Percentiles rank a stretch among this genome's conserved stretches.
Conservation (phyloP, 2,113 vertebrate genomes). For the Chaetodon trifascialis region DNA sequence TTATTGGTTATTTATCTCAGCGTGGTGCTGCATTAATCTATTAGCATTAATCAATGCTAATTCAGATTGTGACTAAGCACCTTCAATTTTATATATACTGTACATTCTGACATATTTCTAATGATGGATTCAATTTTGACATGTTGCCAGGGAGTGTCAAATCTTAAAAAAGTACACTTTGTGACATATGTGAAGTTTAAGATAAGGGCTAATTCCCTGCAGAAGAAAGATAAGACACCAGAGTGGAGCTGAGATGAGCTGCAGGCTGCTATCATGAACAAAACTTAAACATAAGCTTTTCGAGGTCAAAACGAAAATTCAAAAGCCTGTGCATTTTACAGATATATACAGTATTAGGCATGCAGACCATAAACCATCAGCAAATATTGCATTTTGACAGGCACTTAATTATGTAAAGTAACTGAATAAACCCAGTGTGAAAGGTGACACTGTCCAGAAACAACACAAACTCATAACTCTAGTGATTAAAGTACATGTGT, state of each 20-base stretch:
- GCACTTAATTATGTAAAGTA: not conserved
- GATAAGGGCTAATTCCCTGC: conserved; percentile 57
- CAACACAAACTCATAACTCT: too few species aligned
- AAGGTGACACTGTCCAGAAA: not conserved
- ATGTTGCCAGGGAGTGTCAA: conserved; percentile 13
- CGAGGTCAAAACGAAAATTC: conserved; percentile 13
- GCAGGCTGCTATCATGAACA: conserved; percentile 31
- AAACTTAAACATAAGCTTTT: conserved; percentile 45
- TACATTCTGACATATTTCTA: not conserved
- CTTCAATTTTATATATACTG: not conserved
- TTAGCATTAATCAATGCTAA: too few species aligned
- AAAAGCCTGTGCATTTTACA: not conserved
- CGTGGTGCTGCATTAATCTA: too few species aligned
- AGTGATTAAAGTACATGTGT: not conserved
- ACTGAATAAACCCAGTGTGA: not conserved
- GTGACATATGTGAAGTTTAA: conserved; percentile 39
- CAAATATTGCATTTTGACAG: not conserved
- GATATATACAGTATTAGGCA: not conserved
- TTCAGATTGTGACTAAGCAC: not conserved
- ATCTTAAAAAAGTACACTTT: conserved; percentile 46
- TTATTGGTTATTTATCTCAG: too few species aligned
- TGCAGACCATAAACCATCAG: not conserved
- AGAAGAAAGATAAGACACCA: conserved; percentile 66
- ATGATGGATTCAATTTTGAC: not conserved
- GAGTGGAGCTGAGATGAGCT: conserved; percentile 31